These are phyloP conservation scores for Leptinotarsa juncta DNA, from an alignment of 2,888 invertebrate species.

Conservation along the genomic window DNA sequence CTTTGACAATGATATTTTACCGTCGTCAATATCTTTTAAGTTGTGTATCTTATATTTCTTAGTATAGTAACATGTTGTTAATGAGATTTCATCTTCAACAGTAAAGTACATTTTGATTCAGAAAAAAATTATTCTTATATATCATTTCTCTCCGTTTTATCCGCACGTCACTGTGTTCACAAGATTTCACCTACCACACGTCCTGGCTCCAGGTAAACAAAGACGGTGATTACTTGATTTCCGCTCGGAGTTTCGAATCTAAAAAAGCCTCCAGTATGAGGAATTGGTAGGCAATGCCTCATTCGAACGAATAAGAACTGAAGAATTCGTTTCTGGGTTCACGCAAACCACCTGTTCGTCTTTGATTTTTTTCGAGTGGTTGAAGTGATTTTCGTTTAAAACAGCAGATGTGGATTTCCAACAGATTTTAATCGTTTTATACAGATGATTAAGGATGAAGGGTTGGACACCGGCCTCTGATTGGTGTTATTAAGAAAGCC, in stretches of 20 bases:
- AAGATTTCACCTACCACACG: constrained; percentile 30
- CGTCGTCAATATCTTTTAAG: too few relatives aligned
- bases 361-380: constrained; percentile 24
- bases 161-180: constrained; percentile 20
- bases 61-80: too few relatives aligned
- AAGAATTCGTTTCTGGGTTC: constrained; percentile 28
- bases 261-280: constrained; percentile 26
- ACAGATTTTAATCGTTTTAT: constrained; percentile 28
- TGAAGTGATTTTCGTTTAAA: constrained; percentile 33
- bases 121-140: background rate
- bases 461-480: constrained; percentile 22
- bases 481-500: constrained; percentile 20
- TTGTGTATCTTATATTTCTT: too few relatives aligned
- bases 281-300: constrained; percentile 13
- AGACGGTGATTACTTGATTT: constrained; percentile 54
- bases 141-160: background rate
- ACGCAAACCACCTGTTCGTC: constrained; percentile 35
- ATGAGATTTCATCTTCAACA: too few relatives aligned
- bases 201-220: constrained; percentile 51
- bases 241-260: constrained; percentile 47
- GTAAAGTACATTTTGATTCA: too few relatives aligned
- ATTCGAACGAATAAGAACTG: constrained; percentile 8
- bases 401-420: constrained; percentile 31
- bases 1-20: too few relatives aligned
- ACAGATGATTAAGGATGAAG: constrained; percentile 20